Evolutionary conservation across 2,888 invertebrate genomes (phyloP).

Genomic region (Napeogenes inachia): DNA sequence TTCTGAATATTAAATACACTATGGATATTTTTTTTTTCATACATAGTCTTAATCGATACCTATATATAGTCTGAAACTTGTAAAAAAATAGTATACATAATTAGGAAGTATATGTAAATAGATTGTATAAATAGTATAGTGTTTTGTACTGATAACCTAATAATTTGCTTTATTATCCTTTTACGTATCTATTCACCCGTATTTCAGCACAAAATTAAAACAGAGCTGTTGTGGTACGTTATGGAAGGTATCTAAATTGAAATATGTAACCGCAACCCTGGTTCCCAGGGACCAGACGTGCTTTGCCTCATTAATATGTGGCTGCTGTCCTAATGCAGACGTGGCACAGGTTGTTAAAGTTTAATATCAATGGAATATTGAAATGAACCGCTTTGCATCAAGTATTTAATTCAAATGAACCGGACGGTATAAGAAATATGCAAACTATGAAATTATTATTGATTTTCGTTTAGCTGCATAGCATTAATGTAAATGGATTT

Average conservation of each 20-base stretch:
- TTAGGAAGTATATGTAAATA: no score
- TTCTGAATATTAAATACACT: no score
- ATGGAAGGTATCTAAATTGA: conserved; percentile 14
- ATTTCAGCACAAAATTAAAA: background rate
- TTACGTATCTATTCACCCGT: no score
- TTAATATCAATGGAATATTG: conserved; percentile 25
- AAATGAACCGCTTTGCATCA: conserved; percentile 20
- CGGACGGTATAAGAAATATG: conserved; percentile 12
- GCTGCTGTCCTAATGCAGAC: conserved; percentile 22
- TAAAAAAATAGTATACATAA: no score
- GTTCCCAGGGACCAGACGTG: conserved; percentile 18
- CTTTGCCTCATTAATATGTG: conserved; percentile 28
- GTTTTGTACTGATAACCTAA: no score
- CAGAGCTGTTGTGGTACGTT: conserved; percentile 6
- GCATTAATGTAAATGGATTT: conserved; percentile 1
- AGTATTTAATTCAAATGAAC: conserved; percentile 17
- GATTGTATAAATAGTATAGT: no score
- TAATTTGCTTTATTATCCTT: no score
- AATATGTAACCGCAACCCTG: conserved; percentile 10
- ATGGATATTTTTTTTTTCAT: no score
- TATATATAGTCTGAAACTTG: no score
- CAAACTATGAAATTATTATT: conserved; percentile 22
- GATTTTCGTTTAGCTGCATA: conserved; percentile 17
- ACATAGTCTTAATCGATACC: no score
- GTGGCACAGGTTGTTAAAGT: conserved; percentile 24